Evolutionary conservation across 2,113 vertebrate species (phyloP).

Genomic region (Trematomus loennbergii): DNA sequence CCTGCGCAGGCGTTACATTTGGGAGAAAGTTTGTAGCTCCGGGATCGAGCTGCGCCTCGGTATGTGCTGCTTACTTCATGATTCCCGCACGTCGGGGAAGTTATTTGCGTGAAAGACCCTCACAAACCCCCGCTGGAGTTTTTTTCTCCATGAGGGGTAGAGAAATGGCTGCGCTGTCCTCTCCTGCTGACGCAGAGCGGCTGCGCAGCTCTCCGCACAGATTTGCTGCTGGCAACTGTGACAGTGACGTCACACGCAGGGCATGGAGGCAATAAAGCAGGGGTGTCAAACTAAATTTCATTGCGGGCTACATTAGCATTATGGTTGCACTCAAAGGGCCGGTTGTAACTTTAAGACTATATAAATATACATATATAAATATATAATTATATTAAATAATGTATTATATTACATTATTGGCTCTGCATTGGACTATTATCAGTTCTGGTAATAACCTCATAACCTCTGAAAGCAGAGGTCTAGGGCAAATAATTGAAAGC

Average conservation of each 20-base stretch:
- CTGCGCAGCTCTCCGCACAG: slow-evolving; percentile 77
- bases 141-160: slow-evolving; percentile 33
- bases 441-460: too few species aligned
- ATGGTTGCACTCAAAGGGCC: too few species aligned
- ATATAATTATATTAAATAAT: too few species aligned
- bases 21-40: slow-evolving; percentile 65
- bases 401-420: too few species aligned
- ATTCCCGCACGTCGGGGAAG: not conserved
- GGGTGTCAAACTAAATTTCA: too few species aligned
- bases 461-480: too few species aligned
- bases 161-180: slow-evolving; percentile 83
- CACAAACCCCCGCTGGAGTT: not conserved
- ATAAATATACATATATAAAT: too few species aligned
- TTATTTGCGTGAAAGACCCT: slow-evolving; percentile 1
- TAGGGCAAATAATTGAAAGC: too few species aligned
- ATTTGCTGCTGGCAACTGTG: slow-evolving; percentile 72
- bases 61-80: not conserved
- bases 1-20: slow-evolving; percentile 70
- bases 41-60: slow-evolving; percentile 19
- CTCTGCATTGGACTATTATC: too few species aligned
- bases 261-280: too few species aligned
- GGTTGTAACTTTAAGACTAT: too few species aligned
- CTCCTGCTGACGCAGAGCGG: slow-evolving; percentile 74
- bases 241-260: slow-evolving; percentile 68
- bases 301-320: too few species aligned